phyloP scores from a whole-genome alignment of 2,797 vertebrate species.

The Sebastes iracundus region DNA sequence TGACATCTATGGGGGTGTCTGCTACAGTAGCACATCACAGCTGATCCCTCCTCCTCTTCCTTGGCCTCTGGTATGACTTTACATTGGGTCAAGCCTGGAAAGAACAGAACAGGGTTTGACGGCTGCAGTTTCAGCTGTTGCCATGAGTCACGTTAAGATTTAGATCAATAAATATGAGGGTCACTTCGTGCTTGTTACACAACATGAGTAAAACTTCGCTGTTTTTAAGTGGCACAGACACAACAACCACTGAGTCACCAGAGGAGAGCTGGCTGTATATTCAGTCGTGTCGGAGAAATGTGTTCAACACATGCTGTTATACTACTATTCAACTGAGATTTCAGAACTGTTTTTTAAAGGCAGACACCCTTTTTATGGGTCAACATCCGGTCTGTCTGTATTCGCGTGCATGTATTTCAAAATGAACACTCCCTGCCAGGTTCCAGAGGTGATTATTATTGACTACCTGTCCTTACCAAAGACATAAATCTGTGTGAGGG shows the following conservation, averaged over 20 bases:
- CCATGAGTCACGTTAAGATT: conserved; percentile 54
- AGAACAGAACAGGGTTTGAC: conserved; percentile 1
- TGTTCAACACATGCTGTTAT: neutral
- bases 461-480: conserved; percentile 34
- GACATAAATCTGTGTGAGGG: conserved; percentile 46
- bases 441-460: conserved; percentile 48
- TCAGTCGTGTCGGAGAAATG: neutral
- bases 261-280: neutral
- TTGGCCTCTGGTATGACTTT: neutral
- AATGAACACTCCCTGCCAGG: conserved; percentile 37
- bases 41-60: conserved; percentile 30
- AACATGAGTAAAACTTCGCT: conserved; percentile 44
- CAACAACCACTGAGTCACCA: conserved; percentile 65
- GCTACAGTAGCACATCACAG: conserved; percentile 12
- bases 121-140: neutral
- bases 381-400: neutral
- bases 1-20: neutral
- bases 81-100: neutral
- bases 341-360: conserved; percentile 4
- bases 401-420: conserved; percentile 1
- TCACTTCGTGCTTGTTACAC: conserved; percentile 31
- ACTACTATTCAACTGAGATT: neutral
- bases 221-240: conserved; percentile 55
- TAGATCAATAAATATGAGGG: conserved; percentile 45
- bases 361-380: conserved; percentile 19